Percentiles rank a stretch among this genome's conserved stretches.
Evolutionary conservation across 2,113 vertebrate genomes (phyloP).

Genomic region (Colossoma macropomum): DNA sequence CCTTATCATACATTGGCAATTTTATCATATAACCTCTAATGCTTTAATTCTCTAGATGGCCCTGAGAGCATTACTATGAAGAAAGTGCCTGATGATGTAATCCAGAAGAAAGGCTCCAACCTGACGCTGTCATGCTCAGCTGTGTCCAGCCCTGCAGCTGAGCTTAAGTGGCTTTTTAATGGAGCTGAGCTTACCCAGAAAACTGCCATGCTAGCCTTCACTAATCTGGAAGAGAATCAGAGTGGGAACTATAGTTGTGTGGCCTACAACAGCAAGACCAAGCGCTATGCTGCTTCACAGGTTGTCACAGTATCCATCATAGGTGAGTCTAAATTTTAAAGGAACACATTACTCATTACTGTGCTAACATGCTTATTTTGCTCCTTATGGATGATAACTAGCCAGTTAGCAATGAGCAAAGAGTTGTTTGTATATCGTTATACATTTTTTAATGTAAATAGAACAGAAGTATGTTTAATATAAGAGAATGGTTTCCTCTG

Average conservation of each 20-base stretch:
- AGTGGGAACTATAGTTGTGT: conserved; percentile 59
- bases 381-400: too few species aligned
- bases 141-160: conserved; percentile 62
- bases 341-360: neutral
- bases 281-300: neutral
- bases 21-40: neutral
- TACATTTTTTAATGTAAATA: too few species aligned
- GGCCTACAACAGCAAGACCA: conserved; percentile 69
- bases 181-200: fast-evolving
- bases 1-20: too few species aligned
- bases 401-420: too few species aligned
- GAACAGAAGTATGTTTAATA: too few species aligned
- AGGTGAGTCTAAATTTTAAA: conserved; percentile 62
- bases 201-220: conserved; percentile 36
- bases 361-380: too few species aligned
- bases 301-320: conserved; percentile 47
- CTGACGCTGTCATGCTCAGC: conserved; percentile 68
- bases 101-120: conserved; percentile 47
- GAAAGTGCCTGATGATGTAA: fast-evolving
- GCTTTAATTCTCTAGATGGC: conserved; percentile 65
- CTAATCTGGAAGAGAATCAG: neutral
- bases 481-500: too few species aligned
- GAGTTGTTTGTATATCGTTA: neutral
- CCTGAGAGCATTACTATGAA: conserved; percentile 61
- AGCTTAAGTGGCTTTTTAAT: conserved; percentile 62